Evolutionary conservation across 2,113 vertebrate genomes (phyloP).

Genomic region (Pygathrix nemaeus): DNA sequence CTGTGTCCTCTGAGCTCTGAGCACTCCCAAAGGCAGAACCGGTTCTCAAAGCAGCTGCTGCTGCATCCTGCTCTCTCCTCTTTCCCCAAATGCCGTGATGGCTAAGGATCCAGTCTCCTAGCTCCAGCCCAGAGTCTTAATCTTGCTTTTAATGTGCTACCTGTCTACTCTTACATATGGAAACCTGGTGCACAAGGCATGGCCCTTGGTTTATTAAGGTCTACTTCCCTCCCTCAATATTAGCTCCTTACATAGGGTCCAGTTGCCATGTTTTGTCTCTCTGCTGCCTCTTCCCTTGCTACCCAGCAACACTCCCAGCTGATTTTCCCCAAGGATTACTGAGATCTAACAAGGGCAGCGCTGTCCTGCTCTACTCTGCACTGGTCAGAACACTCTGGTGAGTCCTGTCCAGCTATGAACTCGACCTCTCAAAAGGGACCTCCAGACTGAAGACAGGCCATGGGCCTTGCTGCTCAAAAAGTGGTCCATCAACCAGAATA

Average conservation of each 20-base stretch:
- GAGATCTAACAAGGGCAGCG: background rate
- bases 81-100: background rate
- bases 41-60: background rate
- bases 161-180: background rate
- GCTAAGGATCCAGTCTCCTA: background rate
- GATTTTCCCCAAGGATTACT: background rate
- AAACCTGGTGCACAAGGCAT: background rate
- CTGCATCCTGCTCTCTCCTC: background rate
- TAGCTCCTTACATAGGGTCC: background rate
- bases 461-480: background rate
- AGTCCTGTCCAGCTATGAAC: background rate
- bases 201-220: background rate
- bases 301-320: background rate
- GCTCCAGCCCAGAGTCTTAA: background rate
- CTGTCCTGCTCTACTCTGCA: background rate
- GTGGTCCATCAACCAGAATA: background rate
- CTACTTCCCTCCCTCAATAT: background rate
- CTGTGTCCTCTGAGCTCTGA: background rate
- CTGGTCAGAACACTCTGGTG: background rate
- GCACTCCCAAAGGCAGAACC: background rate
- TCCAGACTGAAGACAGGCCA: background rate
- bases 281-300: background rate
- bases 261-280: background rate
- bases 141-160: background rate
- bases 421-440: background rate